phyloP scores from a whole-genome alignment of 2,888 invertebrate species.

The Podotricha telesiphe region DNA sequence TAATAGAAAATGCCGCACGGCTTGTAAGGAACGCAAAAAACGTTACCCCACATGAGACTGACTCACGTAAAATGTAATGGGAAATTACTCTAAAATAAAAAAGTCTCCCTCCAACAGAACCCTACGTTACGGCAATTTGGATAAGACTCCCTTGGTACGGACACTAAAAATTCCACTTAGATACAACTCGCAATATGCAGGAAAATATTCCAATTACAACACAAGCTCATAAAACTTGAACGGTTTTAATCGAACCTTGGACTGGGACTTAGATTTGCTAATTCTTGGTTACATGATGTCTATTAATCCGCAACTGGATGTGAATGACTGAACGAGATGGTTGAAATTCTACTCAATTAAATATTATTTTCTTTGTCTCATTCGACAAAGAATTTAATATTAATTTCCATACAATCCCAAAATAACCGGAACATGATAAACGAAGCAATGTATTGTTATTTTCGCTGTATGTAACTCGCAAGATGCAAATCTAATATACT shows the following conservation, averaged over 20 bases:
- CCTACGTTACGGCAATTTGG: conserved; percentile 78
- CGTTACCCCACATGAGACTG: conserved; percentile 67
- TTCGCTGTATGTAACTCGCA: no score
- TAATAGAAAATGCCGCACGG: conserved; percentile 55
- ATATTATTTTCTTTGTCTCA: no score
- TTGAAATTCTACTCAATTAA: no score
- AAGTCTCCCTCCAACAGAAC: conserved; percentile 66
- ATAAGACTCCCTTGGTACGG: conserved; percentile 70
- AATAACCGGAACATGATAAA: no score
- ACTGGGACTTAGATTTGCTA: conserved; percentile 5
- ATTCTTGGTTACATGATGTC: conserved; percentile 18
- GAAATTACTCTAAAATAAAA: conserved; percentile 80
- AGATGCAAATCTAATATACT: no score
- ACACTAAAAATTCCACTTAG: conserved; percentile 76
- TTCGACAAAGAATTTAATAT: no score
- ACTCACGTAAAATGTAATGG: conserved; percentile 78
- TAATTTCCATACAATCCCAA: no score
- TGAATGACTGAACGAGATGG: not conserved
- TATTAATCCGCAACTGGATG: not conserved
- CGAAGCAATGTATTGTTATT: no score
- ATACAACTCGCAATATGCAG: conserved; percentile 71
- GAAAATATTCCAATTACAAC: conserved; percentile 57
- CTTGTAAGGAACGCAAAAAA: conserved; percentile 59
- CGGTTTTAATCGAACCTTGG: conserved; percentile 60
- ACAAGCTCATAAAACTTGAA: conserved; percentile 64